Conservation (phyloP, 2,113 vertebrate genomes). For the Argyrosomus japonicus region DNA sequence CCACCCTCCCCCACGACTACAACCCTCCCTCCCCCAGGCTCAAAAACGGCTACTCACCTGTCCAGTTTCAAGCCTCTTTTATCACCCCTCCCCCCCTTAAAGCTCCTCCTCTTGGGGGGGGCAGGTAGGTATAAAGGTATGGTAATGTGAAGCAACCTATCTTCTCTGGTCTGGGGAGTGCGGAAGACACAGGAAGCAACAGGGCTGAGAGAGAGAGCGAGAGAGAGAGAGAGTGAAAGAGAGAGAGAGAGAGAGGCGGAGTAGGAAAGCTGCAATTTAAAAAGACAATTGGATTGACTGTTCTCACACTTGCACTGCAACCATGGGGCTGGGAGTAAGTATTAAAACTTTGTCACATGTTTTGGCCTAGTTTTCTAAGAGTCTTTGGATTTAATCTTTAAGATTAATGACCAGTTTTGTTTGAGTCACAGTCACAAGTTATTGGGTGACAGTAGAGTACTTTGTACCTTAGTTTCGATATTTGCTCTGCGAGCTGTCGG, state of each 20-base stretch:
- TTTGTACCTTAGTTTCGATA: constrained; percentile 38
- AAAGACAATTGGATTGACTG: constrained; percentile 76
- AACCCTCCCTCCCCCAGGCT: not conserved
- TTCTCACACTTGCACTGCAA: constrained; percentile 69
- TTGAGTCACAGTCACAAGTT: constrained; percentile 31
- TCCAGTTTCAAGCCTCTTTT: constrained; percentile 30
- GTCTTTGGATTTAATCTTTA: constrained; percentile 20
- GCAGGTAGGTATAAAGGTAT: constrained; percentile 76
- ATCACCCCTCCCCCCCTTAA: not conserved
- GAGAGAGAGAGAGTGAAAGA: constrained; percentile 49
- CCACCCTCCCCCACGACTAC: not conserved
- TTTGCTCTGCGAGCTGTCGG: not conserved
- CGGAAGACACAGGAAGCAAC: constrained; percentile 41
- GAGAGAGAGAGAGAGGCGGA: constrained; percentile 72
- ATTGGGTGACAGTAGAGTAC: constrained; percentile 15
- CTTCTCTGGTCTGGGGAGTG: constrained; percentile 72
- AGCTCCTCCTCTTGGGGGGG: constrained; percentile 56
- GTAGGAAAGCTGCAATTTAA: constrained; percentile 75
- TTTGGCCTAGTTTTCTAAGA: constrained; percentile 30
- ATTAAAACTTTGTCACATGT: constrained; percentile 54
- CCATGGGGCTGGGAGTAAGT: constrained; percentile 86
- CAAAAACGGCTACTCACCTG: constrained; percentile 53
- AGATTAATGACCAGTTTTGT: not conserved
- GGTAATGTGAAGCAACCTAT: constrained; percentile 50
- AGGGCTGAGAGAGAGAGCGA: constrained; percentile 37